phyloP scores from a whole-genome alignment of 1,140 invertebrate genomes.

The Armadillidium nasatum region DNA sequence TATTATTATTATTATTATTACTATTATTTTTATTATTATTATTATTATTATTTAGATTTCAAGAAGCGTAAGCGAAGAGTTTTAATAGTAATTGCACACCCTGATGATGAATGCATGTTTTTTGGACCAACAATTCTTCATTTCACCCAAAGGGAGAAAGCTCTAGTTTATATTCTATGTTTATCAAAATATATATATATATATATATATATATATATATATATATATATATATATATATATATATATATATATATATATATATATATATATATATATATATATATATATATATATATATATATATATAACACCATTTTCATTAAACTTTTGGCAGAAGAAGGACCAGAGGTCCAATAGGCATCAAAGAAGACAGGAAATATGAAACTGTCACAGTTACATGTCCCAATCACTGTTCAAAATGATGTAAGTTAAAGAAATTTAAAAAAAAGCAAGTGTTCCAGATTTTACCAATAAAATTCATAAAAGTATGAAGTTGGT shows the following conservation, averaged over 20 bases:
- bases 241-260: neutral
- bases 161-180: slow-evolving; percentile 70
- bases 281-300: slow-evolving; percentile 21
- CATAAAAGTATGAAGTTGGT: no score
- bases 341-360: no score
- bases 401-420: no score
- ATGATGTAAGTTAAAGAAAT: no score
- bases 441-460: no score
- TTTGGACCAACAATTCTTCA: slow-evolving; percentile 83
- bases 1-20: no score
- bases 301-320: no score
- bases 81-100: slow-evolving; percentile 84
- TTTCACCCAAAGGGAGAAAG: slow-evolving; percentile 57
- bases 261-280: slow-evolving; percentile 8
- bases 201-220: neutral
- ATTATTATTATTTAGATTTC: neutral
- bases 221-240: neutral
- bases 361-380: no score
- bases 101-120: slow-evolving; percentile 97
- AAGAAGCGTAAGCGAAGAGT: slow-evolving; percentile 52
- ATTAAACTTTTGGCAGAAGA: no score
- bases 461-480: no score
- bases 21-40: no score
- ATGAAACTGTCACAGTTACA: no score
- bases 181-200: slow-evolving; percentile 57